These are phyloP conservation scores for Chionomys nivalis DNA, from an alignment of 2,113 vertebrate genomes.

Conservation along the genomic window DNA sequence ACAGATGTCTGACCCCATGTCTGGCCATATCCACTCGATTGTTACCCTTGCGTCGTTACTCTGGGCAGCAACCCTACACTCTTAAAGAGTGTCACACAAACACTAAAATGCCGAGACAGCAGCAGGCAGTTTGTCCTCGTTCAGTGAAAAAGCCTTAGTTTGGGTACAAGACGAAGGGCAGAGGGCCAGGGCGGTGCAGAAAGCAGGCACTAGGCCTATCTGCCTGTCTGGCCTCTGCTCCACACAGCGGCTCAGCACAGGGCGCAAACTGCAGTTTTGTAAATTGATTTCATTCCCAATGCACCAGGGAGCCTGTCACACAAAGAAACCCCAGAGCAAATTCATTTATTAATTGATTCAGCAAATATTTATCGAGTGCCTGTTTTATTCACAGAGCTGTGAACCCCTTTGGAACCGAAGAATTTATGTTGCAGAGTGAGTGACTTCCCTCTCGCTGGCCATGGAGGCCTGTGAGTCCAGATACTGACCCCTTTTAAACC, in stretches of 20 bases:
- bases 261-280: not conserved
- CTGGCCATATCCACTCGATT: not conserved
- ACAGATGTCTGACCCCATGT: accelerated
- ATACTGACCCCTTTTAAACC: not conserved
- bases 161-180: accelerated
- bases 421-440: constrained; percentile 27
- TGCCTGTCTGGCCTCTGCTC: not conserved
- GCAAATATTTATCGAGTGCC: constrained; percentile 59
- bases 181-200: not conserved
- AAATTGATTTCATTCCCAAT: constrained; percentile 66
- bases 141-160: not conserved
- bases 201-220: not conserved
- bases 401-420: constrained; percentile 53
- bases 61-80: not conserved
- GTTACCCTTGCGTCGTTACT: not conserved
- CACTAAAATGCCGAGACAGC: not conserved
- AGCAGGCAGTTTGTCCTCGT: not conserved
- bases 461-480: not conserved
- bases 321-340: constrained; percentile 41
- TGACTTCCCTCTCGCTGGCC: not conserved
- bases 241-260: not conserved
- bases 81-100: not conserved
- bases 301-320: constrained; percentile 33
- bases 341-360: constrained; percentile 67
- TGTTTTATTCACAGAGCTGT: constrained; percentile 63